A percentile compares a stretch with the other conserved stretches of the same genome.
Conservation (phyloP, 2,113 vertebrate genomes). For the Vanacampus margaritifer region DNA sequence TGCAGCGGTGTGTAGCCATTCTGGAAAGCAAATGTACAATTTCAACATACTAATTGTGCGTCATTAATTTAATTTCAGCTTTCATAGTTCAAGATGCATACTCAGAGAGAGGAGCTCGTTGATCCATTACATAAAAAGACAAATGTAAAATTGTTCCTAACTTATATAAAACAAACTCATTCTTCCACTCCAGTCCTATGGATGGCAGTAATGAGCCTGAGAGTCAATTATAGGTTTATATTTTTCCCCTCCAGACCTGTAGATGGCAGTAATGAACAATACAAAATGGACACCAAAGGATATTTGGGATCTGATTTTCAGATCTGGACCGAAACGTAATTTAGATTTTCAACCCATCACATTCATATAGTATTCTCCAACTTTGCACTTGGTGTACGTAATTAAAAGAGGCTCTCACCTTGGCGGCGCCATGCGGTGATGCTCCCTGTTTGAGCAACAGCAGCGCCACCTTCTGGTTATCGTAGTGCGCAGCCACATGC, state of each 20-base stretch:
- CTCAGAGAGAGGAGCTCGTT: no score
- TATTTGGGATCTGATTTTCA: neutral
- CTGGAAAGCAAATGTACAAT: conserved; percentile 55
- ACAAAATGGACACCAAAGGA: neutral
- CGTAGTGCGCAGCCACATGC: conserved; percentile 98
- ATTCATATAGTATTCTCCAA: neutral
- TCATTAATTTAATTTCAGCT: neutral
- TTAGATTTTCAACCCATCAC: neutral
- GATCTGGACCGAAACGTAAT: neutral
- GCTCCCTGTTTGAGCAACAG: conserved; percentile 96
- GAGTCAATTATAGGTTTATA: no score
- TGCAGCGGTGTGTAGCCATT: conserved; percentile 96
- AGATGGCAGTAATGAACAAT: neutral
- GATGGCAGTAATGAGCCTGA: neutral
- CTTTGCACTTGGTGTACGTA: neutral
- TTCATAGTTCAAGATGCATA: no score
- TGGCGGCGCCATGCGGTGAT: conserved; percentile 91
- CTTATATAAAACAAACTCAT: no score
- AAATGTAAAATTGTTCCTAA: no score
- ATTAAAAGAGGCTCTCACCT: conserved; percentile 75
- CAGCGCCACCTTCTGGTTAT: conserved; percentile 99
- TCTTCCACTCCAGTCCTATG: neutral
- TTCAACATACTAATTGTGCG: neutral
- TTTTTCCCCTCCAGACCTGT: neutral
- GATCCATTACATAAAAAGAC: no score